Evolutionary conservation across 2,888 invertebrate genomes (phyloP).

Genomic region (Tachina lurida): DNA sequence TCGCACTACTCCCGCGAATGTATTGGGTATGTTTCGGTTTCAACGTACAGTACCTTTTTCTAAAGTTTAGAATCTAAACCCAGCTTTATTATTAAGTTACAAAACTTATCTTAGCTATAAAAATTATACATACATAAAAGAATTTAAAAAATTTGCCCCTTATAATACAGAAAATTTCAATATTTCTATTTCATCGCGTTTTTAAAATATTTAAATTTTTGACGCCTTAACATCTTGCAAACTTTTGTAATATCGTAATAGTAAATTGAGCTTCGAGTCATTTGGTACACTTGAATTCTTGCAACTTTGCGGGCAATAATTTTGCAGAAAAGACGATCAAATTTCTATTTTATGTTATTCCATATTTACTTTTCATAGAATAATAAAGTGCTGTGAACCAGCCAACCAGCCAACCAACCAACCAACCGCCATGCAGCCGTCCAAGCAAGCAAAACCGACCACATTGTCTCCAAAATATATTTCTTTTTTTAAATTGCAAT

Average conservation of each 20-base stretch:
- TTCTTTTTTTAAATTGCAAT: conserved; percentile 24
- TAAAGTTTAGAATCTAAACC: too few relatives aligned
- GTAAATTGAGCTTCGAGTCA: background rate
- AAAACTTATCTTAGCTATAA: too few relatives aligned
- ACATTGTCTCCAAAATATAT: conserved; percentile 38
- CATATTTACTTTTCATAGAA: conserved; percentile 51
- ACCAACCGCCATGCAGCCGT: conserved; percentile 4
- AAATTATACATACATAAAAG: too few relatives aligned
- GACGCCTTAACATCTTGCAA: too few relatives aligned
- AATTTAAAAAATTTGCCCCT: too few relatives aligned
- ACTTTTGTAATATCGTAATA: conserved; percentile 1
- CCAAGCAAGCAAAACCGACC: conserved; percentile 26
- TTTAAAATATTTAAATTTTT: background rate
- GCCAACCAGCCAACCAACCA: conserved; percentile 12
- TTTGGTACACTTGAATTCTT: background rate
- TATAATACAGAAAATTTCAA: too few relatives aligned
- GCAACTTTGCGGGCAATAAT: background rate
- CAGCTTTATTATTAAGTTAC: too few relatives aligned
- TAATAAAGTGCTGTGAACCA: conserved; percentile 9
- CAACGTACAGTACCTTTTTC: too few relatives aligned
- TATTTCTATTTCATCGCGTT: background rate
- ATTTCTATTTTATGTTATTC: conserved; percentile 52
- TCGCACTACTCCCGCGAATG: too few relatives aligned
- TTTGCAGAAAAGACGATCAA: conserved; percentile 56
- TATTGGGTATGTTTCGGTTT: too few relatives aligned